These are phyloP conservation scores for Lypha dubia DNA, from an alignment of 2,888 invertebrate genomes.

Conservation along the genomic window DNA sequence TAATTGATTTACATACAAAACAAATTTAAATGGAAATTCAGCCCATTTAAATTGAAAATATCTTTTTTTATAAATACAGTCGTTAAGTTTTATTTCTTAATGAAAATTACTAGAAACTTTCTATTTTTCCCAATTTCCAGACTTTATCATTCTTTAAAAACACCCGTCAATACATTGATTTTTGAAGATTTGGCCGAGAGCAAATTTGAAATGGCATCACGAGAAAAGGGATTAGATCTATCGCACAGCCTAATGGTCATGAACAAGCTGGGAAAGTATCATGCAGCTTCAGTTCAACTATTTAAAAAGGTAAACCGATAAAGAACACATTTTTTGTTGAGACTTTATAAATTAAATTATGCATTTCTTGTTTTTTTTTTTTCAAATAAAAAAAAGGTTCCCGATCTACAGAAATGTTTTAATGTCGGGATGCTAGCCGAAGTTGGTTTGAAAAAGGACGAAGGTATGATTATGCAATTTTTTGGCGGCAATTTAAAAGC, in stretches of 20 bases:
- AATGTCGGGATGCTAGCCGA: constrained; percentile 76
- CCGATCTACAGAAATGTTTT: constrained; percentile 74
- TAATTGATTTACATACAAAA: too few relatives aligned
- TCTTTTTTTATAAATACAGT: too few relatives aligned
- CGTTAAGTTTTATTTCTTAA: too few relatives aligned
- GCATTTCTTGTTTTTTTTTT: neutral
- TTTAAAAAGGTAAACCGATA: constrained; percentile 83
- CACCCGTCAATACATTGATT: constrained; percentile 77
- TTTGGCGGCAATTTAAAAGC: constrained; percentile 74
- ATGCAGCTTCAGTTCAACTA: constrained; percentile 84
- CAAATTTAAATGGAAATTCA: too few relatives aligned
- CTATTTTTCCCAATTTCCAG: constrained; percentile 69
- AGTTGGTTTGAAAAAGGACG: constrained; percentile 73
- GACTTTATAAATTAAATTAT: neutral
- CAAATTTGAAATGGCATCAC: constrained; percentile 84
- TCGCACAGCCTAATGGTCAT: constrained; percentile 84
- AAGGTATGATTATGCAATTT: constrained; percentile 74
- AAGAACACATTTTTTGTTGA: neutral
- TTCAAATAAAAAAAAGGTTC: constrained; percentile 46
- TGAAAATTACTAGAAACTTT: neutral
- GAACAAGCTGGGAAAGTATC: constrained; percentile 84
- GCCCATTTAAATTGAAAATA: too few relatives aligned
- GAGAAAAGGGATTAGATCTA: constrained; percentile 84
- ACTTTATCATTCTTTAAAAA: constrained; percentile 76
- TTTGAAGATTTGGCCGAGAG: constrained; percentile 82